A percentile compares a stretch with the other conserved stretches of the same genome.
Conservation (phyloP, 2,113 vertebrate species). For the Sterrhoptilus dennistouni region DNA sequence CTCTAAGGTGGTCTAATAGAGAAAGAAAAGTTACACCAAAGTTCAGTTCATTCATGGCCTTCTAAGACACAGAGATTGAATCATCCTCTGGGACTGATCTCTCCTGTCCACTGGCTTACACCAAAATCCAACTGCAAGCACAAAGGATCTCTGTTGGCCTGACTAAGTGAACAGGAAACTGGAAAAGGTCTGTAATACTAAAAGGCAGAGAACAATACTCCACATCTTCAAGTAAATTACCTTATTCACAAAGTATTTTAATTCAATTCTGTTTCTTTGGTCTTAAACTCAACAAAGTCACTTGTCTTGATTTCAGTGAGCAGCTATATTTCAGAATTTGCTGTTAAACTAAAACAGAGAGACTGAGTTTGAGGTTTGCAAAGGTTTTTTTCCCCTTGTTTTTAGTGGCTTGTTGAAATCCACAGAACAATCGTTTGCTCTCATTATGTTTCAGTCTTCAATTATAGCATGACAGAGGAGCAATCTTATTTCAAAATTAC, state of each 20-base stretch:
- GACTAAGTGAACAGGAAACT: background rate
- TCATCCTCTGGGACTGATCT: background rate
- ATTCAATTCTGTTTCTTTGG: background rate
- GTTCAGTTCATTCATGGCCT: background rate
- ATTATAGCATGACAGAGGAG: background rate
- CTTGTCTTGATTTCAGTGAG: background rate
- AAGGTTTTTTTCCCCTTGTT: background rate
- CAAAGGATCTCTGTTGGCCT: background rate
- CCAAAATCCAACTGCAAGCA: background rate
- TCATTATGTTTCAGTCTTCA: background rate
- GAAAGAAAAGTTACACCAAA: background rate
- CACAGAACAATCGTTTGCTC: background rate
- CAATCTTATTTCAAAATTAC: constrained; percentile 28
- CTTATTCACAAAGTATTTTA: background rate
- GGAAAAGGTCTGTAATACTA: background rate
- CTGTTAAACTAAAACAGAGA: background rate
- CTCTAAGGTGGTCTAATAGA: background rate
- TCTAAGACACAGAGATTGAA: background rate
- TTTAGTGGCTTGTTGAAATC: background rate
- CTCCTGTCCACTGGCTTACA: background rate
- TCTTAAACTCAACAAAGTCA: background rate
- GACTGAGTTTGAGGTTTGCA: background rate
- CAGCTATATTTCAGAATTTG: background rate
- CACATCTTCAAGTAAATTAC: background rate
- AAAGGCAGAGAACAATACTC: background rate